phyloP scores from a whole-genome alignment of 2,113 vertebrate genomes.

The Rhinolophus sinicus region DNA sequence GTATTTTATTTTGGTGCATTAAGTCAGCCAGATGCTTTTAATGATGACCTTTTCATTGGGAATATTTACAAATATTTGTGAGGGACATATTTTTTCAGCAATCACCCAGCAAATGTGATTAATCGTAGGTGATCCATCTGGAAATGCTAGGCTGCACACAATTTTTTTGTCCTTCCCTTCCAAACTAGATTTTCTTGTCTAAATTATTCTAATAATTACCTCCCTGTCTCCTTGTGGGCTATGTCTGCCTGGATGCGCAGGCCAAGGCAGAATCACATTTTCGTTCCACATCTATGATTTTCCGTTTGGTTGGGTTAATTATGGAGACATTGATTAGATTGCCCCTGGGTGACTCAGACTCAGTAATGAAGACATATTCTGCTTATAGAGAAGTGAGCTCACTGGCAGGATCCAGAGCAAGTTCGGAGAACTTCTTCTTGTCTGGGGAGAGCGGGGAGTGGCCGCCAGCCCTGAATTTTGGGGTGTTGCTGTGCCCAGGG shows the following conservation, averaged over 20 bases:
- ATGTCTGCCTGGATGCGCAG: neutral
- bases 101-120: constrained; percentile 9
- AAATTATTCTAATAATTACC: neutral
- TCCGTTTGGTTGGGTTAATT: neutral
- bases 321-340: neutral
- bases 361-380: neutral
- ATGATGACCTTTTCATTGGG: constrained; percentile 7
- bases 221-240: neutral
- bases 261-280: neutral
- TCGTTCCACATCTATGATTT: neutral
- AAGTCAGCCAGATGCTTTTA: neutral
- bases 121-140: neutral
- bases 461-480: neutral
- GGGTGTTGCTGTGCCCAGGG: neutral
- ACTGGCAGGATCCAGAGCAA: neutral
- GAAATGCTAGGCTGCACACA: neutral
- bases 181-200: constrained; percentile 25
- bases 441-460: rapidly evolving
- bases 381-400: neutral
- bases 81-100: neutral
- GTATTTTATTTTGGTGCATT: neutral
- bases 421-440: neutral
- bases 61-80: constrained; percentile 51
- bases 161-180: constrained; percentile 11
- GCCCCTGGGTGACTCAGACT: neutral